Evolutionary conservation across 2,113 vertebrate species (phyloP).

Genomic region (Shinisaurus crocodilurus): DNA sequence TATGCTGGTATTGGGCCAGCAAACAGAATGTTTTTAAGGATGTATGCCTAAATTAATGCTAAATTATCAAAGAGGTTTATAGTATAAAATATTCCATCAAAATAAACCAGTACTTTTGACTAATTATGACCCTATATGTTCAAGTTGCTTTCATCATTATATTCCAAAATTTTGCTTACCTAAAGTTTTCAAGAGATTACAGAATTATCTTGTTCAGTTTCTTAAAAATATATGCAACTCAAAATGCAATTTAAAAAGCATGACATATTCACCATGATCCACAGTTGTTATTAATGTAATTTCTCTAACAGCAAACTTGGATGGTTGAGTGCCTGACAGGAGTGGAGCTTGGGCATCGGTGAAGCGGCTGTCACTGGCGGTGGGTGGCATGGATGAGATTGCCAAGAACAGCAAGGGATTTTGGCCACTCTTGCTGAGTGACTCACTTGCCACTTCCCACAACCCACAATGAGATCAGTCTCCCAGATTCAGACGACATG

Average conservation of each 20-base stretch:
- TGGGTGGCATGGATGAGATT: too few relatives aligned
- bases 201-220: background rate
- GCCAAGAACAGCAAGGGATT: too few relatives aligned
- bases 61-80: conserved; percentile 17
- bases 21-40: conserved; percentile 38
- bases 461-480: too few relatives aligned
- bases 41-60: conserved; percentile 12
- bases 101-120: conserved; percentile 7
- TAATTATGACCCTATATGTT: background rate
- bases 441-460: too few relatives aligned
- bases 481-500: too few relatives aligned
- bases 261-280: background rate
- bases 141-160: conserved; percentile 15
- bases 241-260: background rate
- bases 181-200: background rate
- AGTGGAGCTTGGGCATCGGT: too few relatives aligned
- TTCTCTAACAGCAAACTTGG: background rate
- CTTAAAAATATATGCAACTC: background rate
- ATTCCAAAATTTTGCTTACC: background rate
- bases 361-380: too few relatives aligned
- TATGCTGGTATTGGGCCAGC: conserved; percentile 48
- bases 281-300: background rate
- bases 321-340: background rate
- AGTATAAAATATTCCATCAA: background rate
- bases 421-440: too few relatives aligned